These are phyloP conservation scores for Melitaea cinxia DNA, from an alignment of 1,140 invertebrate species.

Conservation along the genomic window DNA sequence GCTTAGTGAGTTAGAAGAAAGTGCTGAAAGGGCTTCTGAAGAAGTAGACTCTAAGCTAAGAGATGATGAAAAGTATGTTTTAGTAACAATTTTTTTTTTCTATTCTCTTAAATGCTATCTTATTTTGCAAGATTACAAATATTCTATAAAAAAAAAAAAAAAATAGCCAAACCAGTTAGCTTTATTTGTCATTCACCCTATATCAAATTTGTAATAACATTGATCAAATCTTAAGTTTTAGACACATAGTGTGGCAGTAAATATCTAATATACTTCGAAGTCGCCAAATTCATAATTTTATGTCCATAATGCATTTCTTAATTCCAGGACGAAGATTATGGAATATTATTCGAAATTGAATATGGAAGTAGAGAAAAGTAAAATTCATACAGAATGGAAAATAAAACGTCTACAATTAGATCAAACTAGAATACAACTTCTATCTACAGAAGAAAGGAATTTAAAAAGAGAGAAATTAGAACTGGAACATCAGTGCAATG, in stretches of 20 bases:
- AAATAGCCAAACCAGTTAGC: too few relatives aligned
- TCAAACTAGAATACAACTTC: conserved; percentile 79
- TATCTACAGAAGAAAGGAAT: conserved; percentile 77
- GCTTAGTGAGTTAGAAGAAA: conserved; percentile 48
- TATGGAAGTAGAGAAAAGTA: conserved; percentile 81
- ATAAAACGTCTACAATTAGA: conserved; percentile 83
- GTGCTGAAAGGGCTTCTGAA: conserved; percentile 64
- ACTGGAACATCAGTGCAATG: conserved; percentile 70
- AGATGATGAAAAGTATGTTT: conserved; percentile 68
- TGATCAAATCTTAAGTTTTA: too few relatives aligned
- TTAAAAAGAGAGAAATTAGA: conserved; percentile 77
- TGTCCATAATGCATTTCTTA: background rate
- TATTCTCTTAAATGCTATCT: background rate
- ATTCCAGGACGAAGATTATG: conserved; percentile 77
- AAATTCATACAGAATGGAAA: conserved; percentile 82
- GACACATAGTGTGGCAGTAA: too few relatives aligned
- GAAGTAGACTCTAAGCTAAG: conserved; percentile 76
- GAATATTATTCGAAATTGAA: conserved; percentile 83
- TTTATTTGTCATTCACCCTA: too few relatives aligned
- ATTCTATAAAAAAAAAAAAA: too few relatives aligned
- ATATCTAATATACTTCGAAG: too few relatives aligned
- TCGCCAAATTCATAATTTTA: too few relatives aligned
- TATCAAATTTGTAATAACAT: too few relatives aligned
- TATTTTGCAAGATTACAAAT: background rate
- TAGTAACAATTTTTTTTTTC: background rate